Base-by-base conservation (phyloP, 1,140 invertebrate species). In the Atta colombica region DNA sequence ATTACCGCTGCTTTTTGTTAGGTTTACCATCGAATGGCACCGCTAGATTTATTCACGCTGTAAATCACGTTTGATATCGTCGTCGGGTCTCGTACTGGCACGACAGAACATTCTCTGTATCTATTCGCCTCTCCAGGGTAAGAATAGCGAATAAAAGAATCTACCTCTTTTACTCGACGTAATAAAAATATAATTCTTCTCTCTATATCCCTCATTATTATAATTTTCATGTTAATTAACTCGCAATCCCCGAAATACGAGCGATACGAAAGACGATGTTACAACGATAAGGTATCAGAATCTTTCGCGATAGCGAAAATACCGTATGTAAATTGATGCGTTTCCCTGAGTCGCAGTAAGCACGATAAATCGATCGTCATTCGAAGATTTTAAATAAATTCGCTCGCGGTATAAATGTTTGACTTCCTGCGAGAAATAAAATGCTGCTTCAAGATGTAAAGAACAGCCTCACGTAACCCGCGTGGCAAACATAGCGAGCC, bases 311-410 rank as follows among this genome's bases (percentile, higher is more conserved):
- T 69, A 55, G 16, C 53, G 72, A 66, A 12, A 51, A 31, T 51
- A n/a, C 4, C n/a, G 2, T 39, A 45, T 25, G 14, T 3, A 8
- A 71, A 82, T 45, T 72, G 60, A 82, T 72, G 39, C 39, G 53
- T 71, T 74, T 82, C 39, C 25, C 28, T 16, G 68, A 6, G 51
- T 25, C 14, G 49, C 77, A 8, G 39, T 45, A 3, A 31, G 6
- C 8, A 14, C 39, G 55, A 82, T 61, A 82, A 74, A 82, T 60
- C 55, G 68, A 72, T 45, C 63, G 31, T 7, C 12, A 68, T 12
- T n/a, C 25, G 14, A 74, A 74, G 45, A 82, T 82, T 82, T 82
- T 61, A 72, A 82, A 82, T 82, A 72, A 72, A 72, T 82, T 61
- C 18, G 35, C 35, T 39, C 8, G n/a, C 21, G 35, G 31, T 82